phyloP scores from a whole-genome alignment of 2,888 invertebrate species.

The Torymus texanus region DNA sequence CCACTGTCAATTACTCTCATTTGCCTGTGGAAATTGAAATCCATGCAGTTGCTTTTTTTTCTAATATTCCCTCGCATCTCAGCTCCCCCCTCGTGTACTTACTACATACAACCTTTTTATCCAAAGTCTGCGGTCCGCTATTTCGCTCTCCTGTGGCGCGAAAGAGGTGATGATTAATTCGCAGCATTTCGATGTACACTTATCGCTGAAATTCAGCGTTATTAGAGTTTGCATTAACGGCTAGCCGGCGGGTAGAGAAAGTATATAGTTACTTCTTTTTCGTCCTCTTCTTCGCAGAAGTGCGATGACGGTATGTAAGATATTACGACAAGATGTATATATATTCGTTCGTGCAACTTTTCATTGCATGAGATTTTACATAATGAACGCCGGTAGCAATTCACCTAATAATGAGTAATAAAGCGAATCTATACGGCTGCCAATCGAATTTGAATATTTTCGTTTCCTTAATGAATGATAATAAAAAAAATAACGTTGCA shows the following conservation, averaged over 20 bases:
- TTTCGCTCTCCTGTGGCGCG: neutral
- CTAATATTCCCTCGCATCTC: neutral
- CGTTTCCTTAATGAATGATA: too few relatives aligned
- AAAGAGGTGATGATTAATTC: neutral
- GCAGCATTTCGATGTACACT: neutral
- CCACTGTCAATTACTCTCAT: slow-evolving; percentile 33
- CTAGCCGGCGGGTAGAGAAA: neutral
- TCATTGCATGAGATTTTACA: too few relatives aligned
- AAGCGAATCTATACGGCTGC: too few relatives aligned
- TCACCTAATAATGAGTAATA: too few relatives aligned
- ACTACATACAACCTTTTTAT: neutral
- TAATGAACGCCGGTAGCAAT: too few relatives aligned
- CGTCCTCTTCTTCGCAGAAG: neutral
- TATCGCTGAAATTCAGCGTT: neutral
- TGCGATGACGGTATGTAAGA: neutral
- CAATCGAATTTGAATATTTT: too few relatives aligned
- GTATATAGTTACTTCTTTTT: neutral
- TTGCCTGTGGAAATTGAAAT: slow-evolving; percentile 40
- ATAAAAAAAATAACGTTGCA: too few relatives aligned
- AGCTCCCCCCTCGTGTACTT: neutral
- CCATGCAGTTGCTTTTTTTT: neutral
- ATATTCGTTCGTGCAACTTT: neutral
- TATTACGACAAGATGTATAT: neutral
- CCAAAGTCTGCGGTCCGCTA: neutral
- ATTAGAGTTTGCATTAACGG: neutral